A percentile compares a stretch with the other conserved stretches of the same genome.
Conservation (phyloP, 2,888 invertebrate genomes). For the Agrypnus murinus region DNA sequence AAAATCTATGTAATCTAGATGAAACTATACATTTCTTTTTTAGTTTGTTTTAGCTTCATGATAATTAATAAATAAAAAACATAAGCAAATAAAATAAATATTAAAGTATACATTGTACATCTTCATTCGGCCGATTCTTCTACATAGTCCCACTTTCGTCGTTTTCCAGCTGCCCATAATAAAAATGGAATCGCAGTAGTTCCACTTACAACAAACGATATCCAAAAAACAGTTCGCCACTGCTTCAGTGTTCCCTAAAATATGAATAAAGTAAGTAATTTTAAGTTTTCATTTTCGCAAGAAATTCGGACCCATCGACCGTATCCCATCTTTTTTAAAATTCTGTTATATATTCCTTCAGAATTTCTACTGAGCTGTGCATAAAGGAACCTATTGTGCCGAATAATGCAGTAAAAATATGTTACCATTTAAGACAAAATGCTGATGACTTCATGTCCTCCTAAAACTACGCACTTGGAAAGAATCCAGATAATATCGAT, state of each 20-base stretch:
- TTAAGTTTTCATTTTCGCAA: not conserved
- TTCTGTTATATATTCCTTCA: too few species aligned
- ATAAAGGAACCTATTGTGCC: not conserved
- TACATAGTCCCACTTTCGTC: slow-evolving; percentile 80
- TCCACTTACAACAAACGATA: slow-evolving; percentile 80
- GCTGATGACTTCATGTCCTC: not conserved
- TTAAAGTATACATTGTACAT: too few species aligned
- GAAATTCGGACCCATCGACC: not conserved
- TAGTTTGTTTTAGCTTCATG: too few species aligned
- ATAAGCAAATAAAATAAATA: too few species aligned
- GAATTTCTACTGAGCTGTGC: too few species aligned
- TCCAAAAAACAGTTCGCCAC: slow-evolving; percentile 89
- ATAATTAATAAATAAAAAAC: too few species aligned
- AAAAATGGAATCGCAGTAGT: slow-evolving; percentile 81
- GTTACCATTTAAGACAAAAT: not conserved
- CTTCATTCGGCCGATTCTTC: too few species aligned
- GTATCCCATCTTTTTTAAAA: too few species aligned
- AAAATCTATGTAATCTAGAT: too few species aligned
- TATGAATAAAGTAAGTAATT: slow-evolving; percentile 36
- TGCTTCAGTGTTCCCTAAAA: slow-evolving; percentile 77
- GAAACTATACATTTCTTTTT: too few species aligned
- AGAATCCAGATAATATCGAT: too few species aligned
- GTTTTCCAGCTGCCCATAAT: slow-evolving; percentile 82
- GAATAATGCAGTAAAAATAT: not conserved
- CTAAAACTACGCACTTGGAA: too few species aligned